Evolutionary conservation across 2,113 vertebrate species (phyloP).

Genomic region (Scomber japonicus): DNA sequence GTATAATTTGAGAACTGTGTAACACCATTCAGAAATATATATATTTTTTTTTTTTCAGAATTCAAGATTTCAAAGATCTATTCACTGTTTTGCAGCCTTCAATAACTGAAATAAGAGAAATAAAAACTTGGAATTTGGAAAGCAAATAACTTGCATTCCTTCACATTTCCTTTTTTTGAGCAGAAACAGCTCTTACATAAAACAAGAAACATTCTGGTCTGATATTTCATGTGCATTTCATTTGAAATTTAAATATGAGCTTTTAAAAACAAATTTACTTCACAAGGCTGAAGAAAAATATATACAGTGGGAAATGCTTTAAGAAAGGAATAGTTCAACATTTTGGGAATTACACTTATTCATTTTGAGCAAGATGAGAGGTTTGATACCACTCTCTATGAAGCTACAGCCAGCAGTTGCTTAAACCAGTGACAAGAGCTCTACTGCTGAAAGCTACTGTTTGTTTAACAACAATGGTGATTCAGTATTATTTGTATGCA

Average conservation of each 20-base stretch:
- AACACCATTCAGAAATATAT: neutral
- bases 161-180: neutral
- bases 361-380: neutral
- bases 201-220: neutral
- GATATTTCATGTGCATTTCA: no score
- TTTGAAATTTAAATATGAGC: no score
- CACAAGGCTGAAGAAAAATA: neutral
- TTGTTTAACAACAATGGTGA: no score
- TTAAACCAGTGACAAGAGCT: no score
- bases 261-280: neutral
- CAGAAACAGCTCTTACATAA: neutral
- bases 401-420: neutral
- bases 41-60: neutral
- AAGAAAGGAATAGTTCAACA: neutral
- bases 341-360: no score
- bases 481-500: no score
- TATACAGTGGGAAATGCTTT: neutral
- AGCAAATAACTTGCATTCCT: conserved; percentile 14
- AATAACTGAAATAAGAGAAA: neutral
- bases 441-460: no score
- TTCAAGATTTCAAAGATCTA: conserved; percentile 4
- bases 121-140: neutral
- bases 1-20: neutral
- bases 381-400: neutral
- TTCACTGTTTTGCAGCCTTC: neutral